Conservation (phyloP, 37 sponge, comb jelly and placozoan species). For the Hormiphora californensis region DNA sequence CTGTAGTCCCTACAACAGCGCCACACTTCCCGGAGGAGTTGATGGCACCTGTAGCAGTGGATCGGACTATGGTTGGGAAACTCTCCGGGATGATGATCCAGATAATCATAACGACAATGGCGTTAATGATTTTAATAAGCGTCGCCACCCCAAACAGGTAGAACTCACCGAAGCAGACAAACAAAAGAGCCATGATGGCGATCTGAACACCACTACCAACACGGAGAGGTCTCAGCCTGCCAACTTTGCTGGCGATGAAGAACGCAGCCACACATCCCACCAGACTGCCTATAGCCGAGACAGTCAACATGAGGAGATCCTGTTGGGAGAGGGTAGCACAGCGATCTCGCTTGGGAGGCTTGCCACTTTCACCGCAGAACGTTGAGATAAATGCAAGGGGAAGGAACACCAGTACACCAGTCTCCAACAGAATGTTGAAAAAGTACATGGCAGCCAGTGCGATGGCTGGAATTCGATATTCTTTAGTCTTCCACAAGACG, state of each 20-base stretch:
- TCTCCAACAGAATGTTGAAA: slow-evolving; percentile 25
- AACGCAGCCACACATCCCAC: slow-evolving; percentile 15
- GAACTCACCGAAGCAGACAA: background rate
- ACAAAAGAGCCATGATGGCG: background rate
- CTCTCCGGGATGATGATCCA: slow-evolving; percentile 44
- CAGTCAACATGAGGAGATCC: slow-evolving; percentile 5
- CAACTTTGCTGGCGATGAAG: slow-evolving; percentile 2
- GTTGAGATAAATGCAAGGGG: slow-evolving; percentile 4
- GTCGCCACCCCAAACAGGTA: slow-evolving; percentile 40
- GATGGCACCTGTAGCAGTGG: slow-evolving; percentile 19
- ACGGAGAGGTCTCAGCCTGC: background rate
- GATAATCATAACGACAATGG: slow-evolving; percentile 40
- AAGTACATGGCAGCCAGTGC: slow-evolving; percentile 40
- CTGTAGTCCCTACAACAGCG: slow-evolving; percentile 14
- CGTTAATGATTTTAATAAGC: slow-evolving; percentile 16
- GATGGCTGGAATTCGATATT: background rate
- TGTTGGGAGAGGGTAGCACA: background rate
- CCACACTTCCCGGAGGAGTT: slow-evolving; percentile 35
- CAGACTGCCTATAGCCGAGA: background rate
- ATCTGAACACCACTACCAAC: background rate
- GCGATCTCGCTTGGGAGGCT: background rate
- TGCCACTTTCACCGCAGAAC: background rate
- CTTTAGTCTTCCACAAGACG: background rate
- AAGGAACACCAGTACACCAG: slow-evolving; percentile 27
- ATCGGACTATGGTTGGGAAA: slow-evolving; percentile 20